phyloP scores from a whole-genome alignment of 2,888 invertebrate species.

The Folsomia candida region DNA sequence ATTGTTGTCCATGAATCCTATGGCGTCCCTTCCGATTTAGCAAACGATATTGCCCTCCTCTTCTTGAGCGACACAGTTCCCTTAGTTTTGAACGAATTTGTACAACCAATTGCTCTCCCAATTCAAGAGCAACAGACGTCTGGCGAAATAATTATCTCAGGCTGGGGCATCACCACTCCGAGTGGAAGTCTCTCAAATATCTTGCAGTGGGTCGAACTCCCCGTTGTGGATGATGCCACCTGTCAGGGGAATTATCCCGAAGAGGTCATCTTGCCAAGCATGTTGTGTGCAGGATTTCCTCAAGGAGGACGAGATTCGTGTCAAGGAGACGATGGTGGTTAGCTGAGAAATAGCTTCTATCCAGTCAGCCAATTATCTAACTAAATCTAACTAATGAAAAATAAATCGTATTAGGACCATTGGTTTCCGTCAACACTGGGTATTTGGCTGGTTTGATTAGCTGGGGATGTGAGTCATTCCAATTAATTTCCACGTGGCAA shows the following conservation, averaged over 20 bases:
- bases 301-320: conserved; percentile 33
- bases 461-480: conserved; percentile 17
- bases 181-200: conserved; percentile 17
- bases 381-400: too few species aligned
- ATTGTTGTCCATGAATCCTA: conserved; percentile 38
- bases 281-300: conserved; percentile 36
- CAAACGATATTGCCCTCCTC: conserved; percentile 48
- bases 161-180: conserved; percentile 45
- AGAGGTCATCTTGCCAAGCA: conserved; percentile 15
- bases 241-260: conserved; percentile 38
- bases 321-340: conserved; percentile 28
- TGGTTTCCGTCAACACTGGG: conserved; percentile 5
- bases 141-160: conserved; percentile 34
- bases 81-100: conserved; percentile 31
- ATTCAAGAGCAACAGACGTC: conserved; percentile 16
- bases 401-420: conserved; percentile 19
- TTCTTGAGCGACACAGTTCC: conserved; percentile 15
- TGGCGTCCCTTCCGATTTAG: conserved; percentile 13
- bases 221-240: conserved; percentile 28
- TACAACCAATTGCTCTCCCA: conserved; percentile 45
- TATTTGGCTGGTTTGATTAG: conserved; percentile 33
- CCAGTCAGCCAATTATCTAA: too few species aligned
- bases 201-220: conserved; percentile 39
- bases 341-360: too few species aligned
- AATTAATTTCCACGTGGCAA: not conserved